Conservation (phyloP, 2,888 invertebrate species). For the Thymelicus lineola region DNA sequence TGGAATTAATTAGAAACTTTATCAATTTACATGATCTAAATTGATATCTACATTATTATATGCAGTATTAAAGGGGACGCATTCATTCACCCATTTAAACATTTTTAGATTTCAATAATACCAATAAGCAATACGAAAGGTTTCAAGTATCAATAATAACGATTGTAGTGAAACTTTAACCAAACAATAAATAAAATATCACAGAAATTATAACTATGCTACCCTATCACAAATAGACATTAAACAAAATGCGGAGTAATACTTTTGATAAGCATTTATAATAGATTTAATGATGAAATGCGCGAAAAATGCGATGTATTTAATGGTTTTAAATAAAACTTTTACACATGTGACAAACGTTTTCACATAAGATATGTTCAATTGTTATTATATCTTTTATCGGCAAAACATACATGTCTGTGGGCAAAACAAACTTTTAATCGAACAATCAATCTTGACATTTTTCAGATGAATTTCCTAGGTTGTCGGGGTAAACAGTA, state of each 20-base stretch:
- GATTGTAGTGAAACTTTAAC: slow-evolving; percentile 6
- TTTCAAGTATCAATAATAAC: neutral
- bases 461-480: no score
- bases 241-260: neutral
- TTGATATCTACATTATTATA: neutral
- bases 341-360: neutral
- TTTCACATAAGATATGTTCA: no score
- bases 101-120: neutral
- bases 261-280: neutral
- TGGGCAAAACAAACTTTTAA: no score
- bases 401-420: no score
- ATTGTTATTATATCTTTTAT: no score
- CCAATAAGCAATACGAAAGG: neutral
- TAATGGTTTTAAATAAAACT: neutral
- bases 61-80: neutral
- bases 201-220: slow-evolving; percentile 44
- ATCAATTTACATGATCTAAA: slow-evolving; percentile 5
- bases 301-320: neutral
- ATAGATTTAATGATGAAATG: neutral
- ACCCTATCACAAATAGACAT: slow-evolving; percentile 3
- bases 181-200: slow-evolving; percentile 32
- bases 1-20: neutral
- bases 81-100: neutral
- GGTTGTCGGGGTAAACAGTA: no score
- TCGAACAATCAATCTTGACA: no score